These are phyloP conservation scores for Danio kyathit DNA, from an alignment of 2,797 vertebrate genomes.

Conservation along the genomic window DNA sequence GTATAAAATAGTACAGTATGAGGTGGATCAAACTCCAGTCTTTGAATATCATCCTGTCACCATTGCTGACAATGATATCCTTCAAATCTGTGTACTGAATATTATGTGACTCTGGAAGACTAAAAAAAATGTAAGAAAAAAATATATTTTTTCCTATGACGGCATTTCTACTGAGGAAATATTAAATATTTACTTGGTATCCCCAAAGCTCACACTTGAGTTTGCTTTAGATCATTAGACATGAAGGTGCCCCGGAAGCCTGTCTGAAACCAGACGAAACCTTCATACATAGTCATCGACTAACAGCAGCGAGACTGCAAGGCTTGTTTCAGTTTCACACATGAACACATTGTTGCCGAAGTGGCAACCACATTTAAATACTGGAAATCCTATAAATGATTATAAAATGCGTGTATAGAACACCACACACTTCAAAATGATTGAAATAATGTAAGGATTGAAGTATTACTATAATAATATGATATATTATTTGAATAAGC, in stretches of 20 bases:
- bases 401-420: no score
- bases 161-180: not conserved
- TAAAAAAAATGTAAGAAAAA: no score
- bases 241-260: constrained; percentile 4
- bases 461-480: no score
- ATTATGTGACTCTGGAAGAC: not conserved
- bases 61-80: not conserved
- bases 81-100: not conserved
- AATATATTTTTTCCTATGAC: not conserved
- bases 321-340: not conserved
- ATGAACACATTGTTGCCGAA: not conserved
- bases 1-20: not conserved
- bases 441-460: no score
- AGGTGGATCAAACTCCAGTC: not conserved
- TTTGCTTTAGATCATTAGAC: constrained; percentile 16
- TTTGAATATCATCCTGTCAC: not conserved
- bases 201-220: constrained; percentile 26
- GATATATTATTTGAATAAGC: no score
- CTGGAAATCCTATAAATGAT: no score
- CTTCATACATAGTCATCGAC: constrained; percentile 27
- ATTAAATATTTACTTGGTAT: constrained; percentile 18
- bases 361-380: no score
- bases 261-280: not conserved
- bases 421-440: no score
- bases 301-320: constrained; percentile 11